Evolutionary conservation across 2,888 invertebrate species (phyloP), one percentile per base, ranked within the genome.

Genomic region (Sturmia bella): DNA sequence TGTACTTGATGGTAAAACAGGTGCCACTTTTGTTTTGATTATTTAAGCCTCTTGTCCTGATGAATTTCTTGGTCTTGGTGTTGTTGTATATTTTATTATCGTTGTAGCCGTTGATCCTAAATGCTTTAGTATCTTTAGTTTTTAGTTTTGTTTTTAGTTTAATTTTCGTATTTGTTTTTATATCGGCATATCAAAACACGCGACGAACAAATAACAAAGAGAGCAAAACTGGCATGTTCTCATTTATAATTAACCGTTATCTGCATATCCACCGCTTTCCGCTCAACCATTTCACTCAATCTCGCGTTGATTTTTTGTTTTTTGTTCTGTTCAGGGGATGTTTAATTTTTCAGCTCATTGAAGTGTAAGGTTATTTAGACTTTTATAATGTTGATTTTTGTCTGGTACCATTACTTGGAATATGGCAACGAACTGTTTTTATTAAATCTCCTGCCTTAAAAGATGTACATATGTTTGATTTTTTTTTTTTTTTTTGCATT

Each of bases 11-110:
- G 90, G 90, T 85, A 90, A 83, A 86, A 90, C 90, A 84, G 91
- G 91, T 86, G 91, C 90, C 90, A 90, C 90, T 85, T 89, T 87
- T 86, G 79, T 78, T 84, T 78, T 66, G 52, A 73, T 68, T 78
- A 27, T 78, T 48, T 45, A 43, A 74, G 70, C 32, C 37, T 61
- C 32, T n/a, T 64, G 68, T 21, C 57, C 41, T 68, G 50, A 50
- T 48, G 13, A 66, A 48, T 9, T 24, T 1, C 15, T 48, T 45
- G 12, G 12, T 1, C 15, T 48, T 45, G 12, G 12, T 70, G 21
- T 59, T 81, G 19, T 68, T 45, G 43, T 6, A 12, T 15, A 13
- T 57, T 12, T 43, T 59, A 13, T 32, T 72, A 41, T 69, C 37
- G 57, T 50, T 66, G 52, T 39, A 52, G 39, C 66, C 52, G 50